Percentiles rank a stretch among this genome's conserved stretches.
Evolutionary conservation across 2,888 invertebrate genomes (phyloP).

Genomic region (Pteria penguin): DNA sequence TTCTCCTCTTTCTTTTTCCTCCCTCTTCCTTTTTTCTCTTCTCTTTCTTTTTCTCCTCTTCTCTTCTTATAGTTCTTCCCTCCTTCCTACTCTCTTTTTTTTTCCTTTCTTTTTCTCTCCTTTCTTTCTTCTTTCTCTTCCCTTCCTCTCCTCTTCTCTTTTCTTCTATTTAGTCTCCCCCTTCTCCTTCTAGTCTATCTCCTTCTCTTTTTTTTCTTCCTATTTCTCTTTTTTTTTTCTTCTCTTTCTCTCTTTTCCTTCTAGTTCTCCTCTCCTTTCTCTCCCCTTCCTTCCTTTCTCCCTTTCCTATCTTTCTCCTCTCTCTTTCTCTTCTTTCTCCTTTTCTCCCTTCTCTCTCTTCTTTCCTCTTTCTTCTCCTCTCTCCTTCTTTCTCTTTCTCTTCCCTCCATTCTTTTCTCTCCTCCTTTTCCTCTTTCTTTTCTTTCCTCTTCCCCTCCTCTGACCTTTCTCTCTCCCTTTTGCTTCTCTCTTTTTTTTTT

Average conservation of each 20-base stretch:
- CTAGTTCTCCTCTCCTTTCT: background rate
- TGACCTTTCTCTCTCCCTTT: constrained; percentile 7
- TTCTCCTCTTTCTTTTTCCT: background rate
- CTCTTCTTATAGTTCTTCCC: background rate
- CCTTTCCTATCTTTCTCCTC: background rate
- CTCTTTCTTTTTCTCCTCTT: background rate
- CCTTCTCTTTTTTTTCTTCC: background rate
- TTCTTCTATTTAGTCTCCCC: background rate
- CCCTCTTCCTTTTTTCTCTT: background rate
- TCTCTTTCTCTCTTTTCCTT: background rate
- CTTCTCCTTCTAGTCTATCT: background rate
- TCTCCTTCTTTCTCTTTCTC: background rate
- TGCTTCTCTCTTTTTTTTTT: background rate
- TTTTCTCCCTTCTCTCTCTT: background rate
- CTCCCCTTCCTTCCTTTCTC: background rate
- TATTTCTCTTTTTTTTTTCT: background rate
- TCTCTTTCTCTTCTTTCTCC: background rate
- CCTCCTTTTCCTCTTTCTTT: no score
- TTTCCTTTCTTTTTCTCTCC: background rate
- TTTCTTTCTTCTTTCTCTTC: background rate
- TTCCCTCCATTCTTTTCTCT: no score
- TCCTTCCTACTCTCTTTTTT: background rate
- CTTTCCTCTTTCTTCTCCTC: background rate
- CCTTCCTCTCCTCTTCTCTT: background rate
- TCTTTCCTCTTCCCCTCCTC: constrained; percentile 18